phyloP scores from a whole-genome alignment of 2,113 vertebrate species.

The Fulmarus glacialis region DNA sequence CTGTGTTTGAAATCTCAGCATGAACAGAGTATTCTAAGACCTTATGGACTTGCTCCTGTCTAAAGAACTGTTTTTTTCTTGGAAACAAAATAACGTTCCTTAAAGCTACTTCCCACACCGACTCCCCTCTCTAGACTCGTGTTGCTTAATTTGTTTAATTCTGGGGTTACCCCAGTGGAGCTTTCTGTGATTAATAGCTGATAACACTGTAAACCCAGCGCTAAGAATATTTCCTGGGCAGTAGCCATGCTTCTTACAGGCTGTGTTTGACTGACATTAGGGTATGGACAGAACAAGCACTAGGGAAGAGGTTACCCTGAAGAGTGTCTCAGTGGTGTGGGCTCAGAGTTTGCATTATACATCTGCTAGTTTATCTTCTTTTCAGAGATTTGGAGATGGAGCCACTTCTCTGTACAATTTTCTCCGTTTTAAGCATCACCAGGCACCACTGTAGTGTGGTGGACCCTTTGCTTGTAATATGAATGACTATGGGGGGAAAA shows the following conservation, averaged over 20 bases:
- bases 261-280: background rate
- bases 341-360: background rate
- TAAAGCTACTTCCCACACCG: background rate
- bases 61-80: background rate
- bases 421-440: background rate
- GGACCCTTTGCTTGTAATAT: background rate
- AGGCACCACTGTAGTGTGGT: background rate
- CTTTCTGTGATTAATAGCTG: background rate
- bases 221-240: background rate
- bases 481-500: background rate
- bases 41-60: background rate
- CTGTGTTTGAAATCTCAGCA: conserved; percentile 26
- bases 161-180: background rate
- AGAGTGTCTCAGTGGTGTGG: background rate
- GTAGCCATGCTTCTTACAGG: background rate
- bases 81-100: background rate
- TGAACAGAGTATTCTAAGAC: conserved; percentile 5
- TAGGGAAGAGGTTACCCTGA: background rate
- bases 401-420: background rate
- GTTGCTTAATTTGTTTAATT: conserved; percentile 11
- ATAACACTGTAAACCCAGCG: background rate
- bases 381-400: background rate
- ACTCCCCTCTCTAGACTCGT: background rate
- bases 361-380: background rate
- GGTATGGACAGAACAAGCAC: background rate